These are phyloP conservation scores for Tenualosa ilisha DNA, from an alignment of 2,797 vertebrate genomes.

Conservation along the genomic window DNA sequence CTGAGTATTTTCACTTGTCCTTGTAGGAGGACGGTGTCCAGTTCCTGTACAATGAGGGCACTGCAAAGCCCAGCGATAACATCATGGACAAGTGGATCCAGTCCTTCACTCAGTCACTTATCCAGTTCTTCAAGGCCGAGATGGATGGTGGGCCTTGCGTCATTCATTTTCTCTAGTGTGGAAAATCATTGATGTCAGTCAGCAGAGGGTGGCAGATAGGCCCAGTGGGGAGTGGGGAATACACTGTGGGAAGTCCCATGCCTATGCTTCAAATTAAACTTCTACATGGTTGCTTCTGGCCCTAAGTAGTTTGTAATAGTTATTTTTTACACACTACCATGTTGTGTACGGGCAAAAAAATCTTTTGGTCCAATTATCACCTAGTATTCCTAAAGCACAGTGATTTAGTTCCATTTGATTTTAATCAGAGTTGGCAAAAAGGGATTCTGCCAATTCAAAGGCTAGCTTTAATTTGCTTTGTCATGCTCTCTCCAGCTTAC, in stretches of 20 bases:
- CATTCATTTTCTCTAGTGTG: background rate
- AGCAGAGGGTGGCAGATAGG: background rate
- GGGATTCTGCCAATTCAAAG: background rate
- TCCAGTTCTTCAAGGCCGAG: slow-evolving; percentile 92
- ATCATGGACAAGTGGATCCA: slow-evolving; percentile 97
- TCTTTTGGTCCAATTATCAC: background rate
- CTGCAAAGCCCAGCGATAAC: slow-evolving; percentile 81
- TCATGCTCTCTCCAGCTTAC: slow-evolving; percentile 74
- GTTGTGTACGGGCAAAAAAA: background rate
- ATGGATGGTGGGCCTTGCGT: slow-evolving; percentile 82
- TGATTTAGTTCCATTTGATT: too few species aligned
- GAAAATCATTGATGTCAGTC: background rate
- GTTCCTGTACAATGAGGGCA: slow-evolving; percentile 90
- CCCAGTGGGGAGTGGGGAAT: background rate
- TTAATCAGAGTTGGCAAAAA: too few species aligned
- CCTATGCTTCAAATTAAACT: background rate
- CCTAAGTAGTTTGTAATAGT: background rate
- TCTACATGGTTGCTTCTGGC: background rate
- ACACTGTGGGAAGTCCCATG: background rate
- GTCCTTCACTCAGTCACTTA: slow-evolving; percentile 94
- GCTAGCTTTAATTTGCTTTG: background rate
- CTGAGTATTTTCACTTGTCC: background rate
- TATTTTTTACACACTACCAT: background rate
- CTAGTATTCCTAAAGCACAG: too few species aligned
- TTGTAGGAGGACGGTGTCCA: slow-evolving; percentile 82